Evolutionary conservation across 2,888 invertebrate species (phyloP).

Genomic region (Agrilus mali): DNA sequence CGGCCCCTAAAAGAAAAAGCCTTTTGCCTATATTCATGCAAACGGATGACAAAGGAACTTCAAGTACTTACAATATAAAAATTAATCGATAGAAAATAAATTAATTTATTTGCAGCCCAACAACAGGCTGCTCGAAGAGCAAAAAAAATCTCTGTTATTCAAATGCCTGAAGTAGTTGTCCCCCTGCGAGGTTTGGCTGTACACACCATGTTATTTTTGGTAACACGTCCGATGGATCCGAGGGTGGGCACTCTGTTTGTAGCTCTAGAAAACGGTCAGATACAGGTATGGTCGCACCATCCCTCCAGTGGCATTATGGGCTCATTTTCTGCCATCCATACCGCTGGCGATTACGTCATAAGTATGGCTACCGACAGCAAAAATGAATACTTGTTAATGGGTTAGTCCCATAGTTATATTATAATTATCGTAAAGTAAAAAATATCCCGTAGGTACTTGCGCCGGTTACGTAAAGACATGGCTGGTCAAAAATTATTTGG

Average conservation of each 20-base stretch:
- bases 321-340: slow-evolving; percentile 58
- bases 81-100: not conserved
- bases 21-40: too few relatives aligned
- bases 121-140: slow-evolving; percentile 20
- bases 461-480: slow-evolving; percentile 71
- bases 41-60: too few relatives aligned
- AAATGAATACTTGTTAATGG: slow-evolving; percentile 61
- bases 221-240: slow-evolving; percentile 41
- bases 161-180: slow-evolving; percentile 31
- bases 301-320: slow-evolving; percentile 50
- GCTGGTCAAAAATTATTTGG: slow-evolving; percentile 53
- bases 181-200: slow-evolving; percentile 44
- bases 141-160: slow-evolving; percentile 32
- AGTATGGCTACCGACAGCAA: slow-evolving; percentile 56
- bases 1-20: too few relatives aligned
- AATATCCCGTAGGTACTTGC: slow-evolving; percentile 34
- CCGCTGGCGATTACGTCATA: slow-evolving; percentile 50
- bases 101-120: not conserved
- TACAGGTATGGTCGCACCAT: slow-evolving; percentile 76
- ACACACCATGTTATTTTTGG: slow-evolving; percentile 54
- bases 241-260: slow-evolving; percentile 53
- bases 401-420: slow-evolving; percentile 28
- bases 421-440: not conserved
- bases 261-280: slow-evolving; percentile 59
- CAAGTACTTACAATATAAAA: too few relatives aligned